Conservation (phyloP, 2,797 vertebrate genomes). For the Garrulus glandarius region DNA sequence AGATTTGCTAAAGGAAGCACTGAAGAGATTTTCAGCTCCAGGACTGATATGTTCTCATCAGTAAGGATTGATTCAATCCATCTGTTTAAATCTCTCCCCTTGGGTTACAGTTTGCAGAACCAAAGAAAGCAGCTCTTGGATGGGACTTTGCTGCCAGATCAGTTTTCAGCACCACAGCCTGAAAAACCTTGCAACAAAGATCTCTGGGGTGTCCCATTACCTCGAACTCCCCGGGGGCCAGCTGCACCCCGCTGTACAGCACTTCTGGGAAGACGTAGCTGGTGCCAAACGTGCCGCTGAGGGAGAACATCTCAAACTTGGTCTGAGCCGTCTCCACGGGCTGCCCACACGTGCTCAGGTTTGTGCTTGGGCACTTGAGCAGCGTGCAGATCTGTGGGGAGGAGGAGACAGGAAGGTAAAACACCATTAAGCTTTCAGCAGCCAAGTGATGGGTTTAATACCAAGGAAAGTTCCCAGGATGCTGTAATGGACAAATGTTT, state of each 20-base stretch:
- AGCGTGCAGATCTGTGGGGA: slow-evolving; percentile 65
- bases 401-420: not conserved
- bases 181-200: not conserved
- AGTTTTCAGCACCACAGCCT: not conserved
- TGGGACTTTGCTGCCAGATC: not conserved
- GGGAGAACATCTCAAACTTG: slow-evolving; percentile 71
- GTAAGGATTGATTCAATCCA: not conserved
- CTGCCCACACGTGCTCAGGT: slow-evolving; percentile 54
- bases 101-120: not conserved
- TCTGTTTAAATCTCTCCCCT: not conserved
- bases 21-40: not conserved
- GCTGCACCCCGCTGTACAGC: slow-evolving; percentile 65
- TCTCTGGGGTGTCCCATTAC: slow-evolving; percentile 11
- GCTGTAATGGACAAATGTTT: not conserved
- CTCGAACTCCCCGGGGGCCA: slow-evolving; percentile 71
- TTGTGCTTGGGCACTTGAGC: slow-evolving; percentile 63
- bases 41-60: not conserved
- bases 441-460: not conserved
- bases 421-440: not conserved
- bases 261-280: slow-evolving; percentile 76
- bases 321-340: slow-evolving; percentile 48
- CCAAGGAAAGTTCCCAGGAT: not conserved
- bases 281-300: slow-evolving; percentile 73
- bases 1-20: not conserved
- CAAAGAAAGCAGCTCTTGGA: not conserved